These are phyloP conservation scores for Maniola hyperantus DNA, from an alignment of 2,888 invertebrate genomes.

Conservation along the genomic window DNA sequence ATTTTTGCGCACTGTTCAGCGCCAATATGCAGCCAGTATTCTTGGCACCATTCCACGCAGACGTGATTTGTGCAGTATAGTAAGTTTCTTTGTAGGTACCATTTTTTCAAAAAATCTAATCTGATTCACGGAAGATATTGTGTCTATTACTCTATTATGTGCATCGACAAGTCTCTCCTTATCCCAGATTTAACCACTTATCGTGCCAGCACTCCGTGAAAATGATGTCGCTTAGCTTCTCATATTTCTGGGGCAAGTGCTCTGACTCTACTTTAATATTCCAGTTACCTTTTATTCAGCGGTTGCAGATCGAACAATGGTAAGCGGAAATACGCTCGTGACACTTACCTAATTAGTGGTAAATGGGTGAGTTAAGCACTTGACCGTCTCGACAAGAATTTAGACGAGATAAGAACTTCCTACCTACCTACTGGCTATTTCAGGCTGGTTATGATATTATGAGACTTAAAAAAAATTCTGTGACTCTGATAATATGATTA, in stretches of 20 bases:
- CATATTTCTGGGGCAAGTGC: slow-evolving; percentile 17
- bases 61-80: no score
- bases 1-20: no score
- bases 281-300: slow-evolving; percentile 12
- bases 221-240: slow-evolving; percentile 14
- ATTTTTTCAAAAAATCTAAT: neutral
- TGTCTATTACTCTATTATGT: neutral
- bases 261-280: neutral
- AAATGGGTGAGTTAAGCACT: no score
- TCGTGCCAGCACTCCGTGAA: neutral
- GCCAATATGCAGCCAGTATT: no score
- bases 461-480: no score
- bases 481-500: no score
- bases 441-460: no score
- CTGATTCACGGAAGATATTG: neutral
- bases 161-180: neutral
- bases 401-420: no score
- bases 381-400: no score
- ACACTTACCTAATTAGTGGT: neutral
- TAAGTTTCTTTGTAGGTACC: neutral
- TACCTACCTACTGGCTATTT: no score
- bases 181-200: slow-evolving; percentile 13
- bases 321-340: neutral
- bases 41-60: no score
- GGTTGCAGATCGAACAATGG: neutral